Evolutionary conservation across 2,888 invertebrate species (phyloP), one percentile per base, ranked within the genome.

Genomic region (Idaea biselata): DNA sequence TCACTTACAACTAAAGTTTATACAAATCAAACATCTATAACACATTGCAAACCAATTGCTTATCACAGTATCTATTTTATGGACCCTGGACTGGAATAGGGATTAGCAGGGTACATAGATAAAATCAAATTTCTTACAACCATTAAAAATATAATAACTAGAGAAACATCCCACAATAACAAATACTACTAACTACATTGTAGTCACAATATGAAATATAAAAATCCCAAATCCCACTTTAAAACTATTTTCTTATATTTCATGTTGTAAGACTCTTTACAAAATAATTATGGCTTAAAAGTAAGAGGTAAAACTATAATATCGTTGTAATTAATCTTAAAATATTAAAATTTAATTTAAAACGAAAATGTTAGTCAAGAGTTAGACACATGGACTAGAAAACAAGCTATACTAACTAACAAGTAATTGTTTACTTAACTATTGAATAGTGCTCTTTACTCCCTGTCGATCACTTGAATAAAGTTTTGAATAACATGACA

Each of bases 21-120:
- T 32, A 61, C 62, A 3, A 56, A 59, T 53, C 61, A 68, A 73
- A 55, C 31, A 17, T 60, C 66, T 59, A 63, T 33, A 63, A 60
- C 66, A 69, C 58, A 70, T 66, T 65, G 69, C 66, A 70, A 77
- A 75, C 73, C 71, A 68, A 75, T 70, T 76, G 44, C 44, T 76
- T 81, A 81, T 81, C 81, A 81, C 81, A 81, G 81, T 77, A 74
- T 67, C 72, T 70, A 68, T 8, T 7, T 18, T 44, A 44, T 44
- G 44, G 44, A 44, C 44, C 44, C 44, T 44, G 44, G 33, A 33
- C 33, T 33, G 33, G 33, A 33, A 33, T 33, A 33, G 33, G 33
- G 33, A 25, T 3, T 33, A 33, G 33, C 33, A 33, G 33, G 33
- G 44, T 44, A 44, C 44, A 44, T 44, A 7, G 14, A 55, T 17